These are phyloP conservation scores for Chiloscyllium plagiosum DNA, from an alignment of 2,113 vertebrate genomes.

Conservation along the genomic window DNA sequence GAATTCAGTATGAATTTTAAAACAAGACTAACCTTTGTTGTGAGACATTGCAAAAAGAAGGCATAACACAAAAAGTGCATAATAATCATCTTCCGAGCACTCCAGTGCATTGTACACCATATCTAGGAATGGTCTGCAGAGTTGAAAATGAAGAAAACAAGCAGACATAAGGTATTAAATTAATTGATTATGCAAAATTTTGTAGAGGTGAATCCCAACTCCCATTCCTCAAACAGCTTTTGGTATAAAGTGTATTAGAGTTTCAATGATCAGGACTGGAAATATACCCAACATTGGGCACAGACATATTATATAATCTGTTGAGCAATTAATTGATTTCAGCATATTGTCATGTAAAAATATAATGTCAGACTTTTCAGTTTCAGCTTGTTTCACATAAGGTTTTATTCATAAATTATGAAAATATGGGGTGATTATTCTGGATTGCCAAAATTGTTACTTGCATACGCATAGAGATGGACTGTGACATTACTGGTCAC, in stretches of 20 bases:
- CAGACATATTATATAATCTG: neutral
- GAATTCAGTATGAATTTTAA: neutral
- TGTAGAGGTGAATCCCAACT: no score
- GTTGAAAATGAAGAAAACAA: neutral
- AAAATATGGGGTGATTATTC: neutral
- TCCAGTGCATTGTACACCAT: constrained; percentile 90
- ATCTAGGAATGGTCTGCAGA: constrained; percentile 82
- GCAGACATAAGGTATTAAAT: neutral
- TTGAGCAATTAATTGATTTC: neutral
- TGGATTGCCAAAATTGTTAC: no score
- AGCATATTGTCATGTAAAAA: neutral
- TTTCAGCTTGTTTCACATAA: neutral
- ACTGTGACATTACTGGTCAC: no score
- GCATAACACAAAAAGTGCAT: constrained; percentile 93
- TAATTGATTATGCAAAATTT: no score
- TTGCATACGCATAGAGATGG: no score
- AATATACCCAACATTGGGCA: neutral
- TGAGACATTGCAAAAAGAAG: constrained; percentile 91
- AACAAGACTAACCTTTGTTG: constrained; percentile 73
- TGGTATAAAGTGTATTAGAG: neutral
- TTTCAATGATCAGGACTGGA: neutral
- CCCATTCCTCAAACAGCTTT: no score
- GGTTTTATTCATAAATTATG: no score
- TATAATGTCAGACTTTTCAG: neutral
- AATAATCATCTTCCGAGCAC: constrained; percentile 80